Conservation (phyloP, 2,113 vertebrate genomes). For the Passer domesticus region DNA sequence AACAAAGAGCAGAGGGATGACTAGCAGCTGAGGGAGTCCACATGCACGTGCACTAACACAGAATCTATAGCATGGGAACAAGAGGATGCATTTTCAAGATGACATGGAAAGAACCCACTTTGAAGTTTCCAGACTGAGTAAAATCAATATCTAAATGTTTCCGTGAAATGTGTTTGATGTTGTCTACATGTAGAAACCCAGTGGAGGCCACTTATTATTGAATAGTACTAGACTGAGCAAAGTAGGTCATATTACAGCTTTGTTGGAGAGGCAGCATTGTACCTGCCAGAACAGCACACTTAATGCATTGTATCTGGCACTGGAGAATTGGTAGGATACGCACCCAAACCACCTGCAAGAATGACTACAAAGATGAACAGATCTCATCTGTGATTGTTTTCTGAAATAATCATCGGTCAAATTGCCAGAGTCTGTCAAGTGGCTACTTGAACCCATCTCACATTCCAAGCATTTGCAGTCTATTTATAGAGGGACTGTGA, state of each 20-base stretch:
- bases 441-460: slow-evolving; percentile 10
- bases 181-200: slow-evolving; percentile 53
- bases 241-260: slow-evolving; percentile 50
- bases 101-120: slow-evolving; percentile 4
- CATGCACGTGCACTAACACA: background rate
- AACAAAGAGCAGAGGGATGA: background rate
- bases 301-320: background rate
- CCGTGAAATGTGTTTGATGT: slow-evolving; percentile 55
- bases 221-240: slow-evolving; percentile 42
- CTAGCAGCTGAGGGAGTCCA: background rate
- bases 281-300: slow-evolving; percentile 35
- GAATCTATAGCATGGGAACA: background rate
- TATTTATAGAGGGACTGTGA: slow-evolving; percentile 40
- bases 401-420: slow-evolving; percentile 16
- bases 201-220: slow-evolving; percentile 35
- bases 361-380: background rate
- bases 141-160: slow-evolving; percentile 48
- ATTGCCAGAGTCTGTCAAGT: slow-evolving; percentile 32
- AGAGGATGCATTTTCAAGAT: background rate
- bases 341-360: slow-evolving; percentile 3
- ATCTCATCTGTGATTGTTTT: background rate
- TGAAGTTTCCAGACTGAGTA: slow-evolving; percentile 46
- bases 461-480: slow-evolving; percentile 17
- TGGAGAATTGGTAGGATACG: background rate
- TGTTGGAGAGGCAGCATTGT: slow-evolving; percentile 1